Percentiles rank a stretch among this genome's conserved stretches.
Conservation (phyloP, 2,888 invertebrate species). For the Augiades crinisus region DNA sequence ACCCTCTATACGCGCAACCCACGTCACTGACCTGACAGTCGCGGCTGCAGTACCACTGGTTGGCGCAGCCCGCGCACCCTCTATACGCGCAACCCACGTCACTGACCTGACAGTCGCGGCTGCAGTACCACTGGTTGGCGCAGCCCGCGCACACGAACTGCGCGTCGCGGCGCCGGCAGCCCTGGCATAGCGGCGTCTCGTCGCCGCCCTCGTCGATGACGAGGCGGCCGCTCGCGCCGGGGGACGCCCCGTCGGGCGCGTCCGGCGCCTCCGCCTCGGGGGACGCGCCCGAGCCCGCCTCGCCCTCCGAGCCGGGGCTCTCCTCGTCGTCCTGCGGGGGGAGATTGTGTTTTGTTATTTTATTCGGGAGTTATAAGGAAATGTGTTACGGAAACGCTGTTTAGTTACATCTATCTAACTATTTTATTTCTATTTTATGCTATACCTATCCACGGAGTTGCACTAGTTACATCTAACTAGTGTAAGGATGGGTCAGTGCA, state of each 20-base stretch:
- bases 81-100: too few species aligned
- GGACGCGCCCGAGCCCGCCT: conserved; percentile 49
- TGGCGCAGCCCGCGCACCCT: too few species aligned
- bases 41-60: conserved; percentile 62
- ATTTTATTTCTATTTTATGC: too few species aligned
- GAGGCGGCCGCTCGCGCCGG: conserved; percentile 62
- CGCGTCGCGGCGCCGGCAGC: conserved; percentile 90
- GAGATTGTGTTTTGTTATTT: too few species aligned
- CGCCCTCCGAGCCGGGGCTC: conserved; percentile 77
- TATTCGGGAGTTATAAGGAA: too few species aligned
- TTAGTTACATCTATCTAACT: too few species aligned
- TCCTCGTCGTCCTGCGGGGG: conserved; percentile 83
- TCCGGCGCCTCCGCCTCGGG: conserved; percentile 37
- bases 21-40: conserved; percentile 92
- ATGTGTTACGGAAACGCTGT: too few species aligned
- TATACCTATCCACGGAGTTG: too few species aligned
- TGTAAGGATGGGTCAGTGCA: too few species aligned
- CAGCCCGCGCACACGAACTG: conserved; percentile 95
- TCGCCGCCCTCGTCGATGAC: conserved; percentile 58
- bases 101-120: conserved; percentile 92
- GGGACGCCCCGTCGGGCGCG: conserved; percentile 34
- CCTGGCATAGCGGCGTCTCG: conserved; percentile 91
- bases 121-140: conserved; percentile 97
- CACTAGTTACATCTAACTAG: too few species aligned
- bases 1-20: too few species aligned